phyloP scores from a whole-genome alignment of 2,797 vertebrate species.

The Orestias chungarensis region DNA sequence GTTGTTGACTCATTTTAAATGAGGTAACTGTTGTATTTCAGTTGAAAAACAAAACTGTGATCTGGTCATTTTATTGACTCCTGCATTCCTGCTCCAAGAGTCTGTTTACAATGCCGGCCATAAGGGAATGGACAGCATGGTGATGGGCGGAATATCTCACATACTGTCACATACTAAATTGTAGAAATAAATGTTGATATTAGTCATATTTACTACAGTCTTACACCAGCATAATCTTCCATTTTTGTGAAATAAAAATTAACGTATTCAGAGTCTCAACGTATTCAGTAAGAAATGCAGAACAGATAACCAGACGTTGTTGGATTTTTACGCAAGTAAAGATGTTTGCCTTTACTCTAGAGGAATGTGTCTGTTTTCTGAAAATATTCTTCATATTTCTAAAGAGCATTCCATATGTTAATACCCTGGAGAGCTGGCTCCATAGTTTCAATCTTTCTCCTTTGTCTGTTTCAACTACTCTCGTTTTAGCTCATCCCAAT shows the following conservation, averaged over 20 bases:
- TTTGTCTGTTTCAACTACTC: conserved; percentile 6
- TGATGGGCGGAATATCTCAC: conserved; percentile 46
- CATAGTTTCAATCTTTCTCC: conserved; percentile 21
- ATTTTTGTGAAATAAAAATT: not conserved
- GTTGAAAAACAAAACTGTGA: conserved; percentile 29
- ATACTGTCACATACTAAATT: conserved; percentile 69
- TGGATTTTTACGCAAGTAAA: conserved; percentile 34
- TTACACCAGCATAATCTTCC: conserved; percentile 16
- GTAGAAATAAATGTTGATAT: conserved; percentile 56
- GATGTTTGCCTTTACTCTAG: conserved; percentile 26
- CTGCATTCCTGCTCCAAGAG: conserved; percentile 70
- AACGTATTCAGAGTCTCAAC: not conserved
- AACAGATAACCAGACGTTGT: conserved; percentile 16
- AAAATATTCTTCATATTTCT: conserved; percentile 41
- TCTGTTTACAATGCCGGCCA: conserved; percentile 74
- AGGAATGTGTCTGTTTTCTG: conserved; percentile 42
- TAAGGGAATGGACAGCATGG: conserved; percentile 63
- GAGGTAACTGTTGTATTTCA: not conserved
- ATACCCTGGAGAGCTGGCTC: conserved; percentile 22
- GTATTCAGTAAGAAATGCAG: not conserved
- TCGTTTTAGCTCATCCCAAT: conserved; percentile 32
- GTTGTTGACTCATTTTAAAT: not conserved
- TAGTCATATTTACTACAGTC: conserved; percentile 67
- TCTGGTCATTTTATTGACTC: conserved; percentile 36
- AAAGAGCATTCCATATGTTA: conserved; percentile 24